A percentile compares a stretch with the other conserved stretches of the same genome.
phyloP scores from a whole-genome alignment of 2,888 invertebrate species.

The Allacma fusca region DNA sequence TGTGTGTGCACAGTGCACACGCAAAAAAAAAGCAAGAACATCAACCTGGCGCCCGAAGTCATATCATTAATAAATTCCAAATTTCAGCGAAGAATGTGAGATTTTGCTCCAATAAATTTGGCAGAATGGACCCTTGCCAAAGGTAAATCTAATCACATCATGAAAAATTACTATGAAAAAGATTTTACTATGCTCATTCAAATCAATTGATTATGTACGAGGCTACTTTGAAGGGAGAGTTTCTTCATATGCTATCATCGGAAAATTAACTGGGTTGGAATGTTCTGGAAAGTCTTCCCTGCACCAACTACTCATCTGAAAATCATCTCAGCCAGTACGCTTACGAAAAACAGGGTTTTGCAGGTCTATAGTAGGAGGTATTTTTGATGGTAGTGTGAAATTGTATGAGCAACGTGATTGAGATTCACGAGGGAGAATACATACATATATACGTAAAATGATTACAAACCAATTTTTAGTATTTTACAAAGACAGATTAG shows the following conservation, averaged over 20 bases:
- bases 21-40: background rate
- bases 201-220: background rate
- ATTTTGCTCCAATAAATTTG: background rate
- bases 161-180: slow-evolving; percentile 7
- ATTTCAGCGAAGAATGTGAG: background rate
- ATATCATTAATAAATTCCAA: background rate
- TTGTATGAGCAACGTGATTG: background rate
- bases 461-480: slow-evolving; percentile 1
- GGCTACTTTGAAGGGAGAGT: background rate
- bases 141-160: background rate
- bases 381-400: background rate
- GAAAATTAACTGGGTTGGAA: background rate
- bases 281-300: slow-evolving; percentile 5
- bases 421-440: background rate
- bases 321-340: background rate
- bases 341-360: background rate
- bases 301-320: background rate
- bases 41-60: slow-evolving; percentile 5
- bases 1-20: background rate
- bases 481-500: background rate
- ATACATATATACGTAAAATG: background rate
- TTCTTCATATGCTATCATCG: background rate
- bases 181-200: background rate
- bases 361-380: background rate
- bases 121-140: background rate